A percentile compares a stretch with the other conserved stretches of the same genome.
phyloP scores from a whole-genome alignment of 2,113 vertebrate genomes.

The Petaurus breviceps region DNA sequence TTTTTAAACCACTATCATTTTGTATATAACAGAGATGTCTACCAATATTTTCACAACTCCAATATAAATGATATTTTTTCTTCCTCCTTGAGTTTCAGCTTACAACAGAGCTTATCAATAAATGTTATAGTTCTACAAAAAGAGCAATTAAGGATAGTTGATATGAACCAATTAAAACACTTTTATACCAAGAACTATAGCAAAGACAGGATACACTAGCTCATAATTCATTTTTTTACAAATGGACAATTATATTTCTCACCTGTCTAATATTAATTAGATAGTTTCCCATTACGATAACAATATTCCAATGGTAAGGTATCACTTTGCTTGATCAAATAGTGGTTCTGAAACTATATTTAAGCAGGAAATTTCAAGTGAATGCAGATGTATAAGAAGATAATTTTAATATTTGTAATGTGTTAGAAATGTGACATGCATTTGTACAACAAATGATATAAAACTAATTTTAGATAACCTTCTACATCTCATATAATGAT shows the following conservation, averaged over 20 bases:
- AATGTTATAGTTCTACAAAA: slow-evolving; percentile 74
- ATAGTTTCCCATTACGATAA: not conserved
- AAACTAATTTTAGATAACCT: not conserved
- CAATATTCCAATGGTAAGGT: not conserved
- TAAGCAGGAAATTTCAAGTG: slow-evolving; percentile 36
- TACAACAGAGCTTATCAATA: slow-evolving; percentile 77
- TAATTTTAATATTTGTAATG: not conserved
- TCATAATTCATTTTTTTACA: slow-evolving; percentile 46
- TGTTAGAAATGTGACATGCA: not conserved
- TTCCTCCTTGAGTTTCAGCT: slow-evolving; percentile 72
- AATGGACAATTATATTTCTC: slow-evolving; percentile 67
- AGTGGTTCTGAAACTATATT: slow-evolving; percentile 36
- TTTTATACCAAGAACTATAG: slow-evolving; percentile 66
- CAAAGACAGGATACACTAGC: slow-evolving; percentile 57
- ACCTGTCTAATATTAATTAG: slow-evolving; percentile 24
- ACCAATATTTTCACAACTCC: slow-evolving; percentile 63
- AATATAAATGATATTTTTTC: slow-evolving; percentile 47
- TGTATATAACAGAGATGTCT: slow-evolving; percentile 45
- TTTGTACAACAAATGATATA: slow-evolving; percentile 45
- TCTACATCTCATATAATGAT: not conserved
- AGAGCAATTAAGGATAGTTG: slow-evolving; percentile 77
- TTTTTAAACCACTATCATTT: not conserved
- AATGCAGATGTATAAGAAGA: not conserved
- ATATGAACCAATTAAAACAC: slow-evolving; percentile 73
- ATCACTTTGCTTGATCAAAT: not conserved